Base-by-base conservation (phyloP, 2,888 invertebrate genomes). In the Candidula unifasciata region DNA sequence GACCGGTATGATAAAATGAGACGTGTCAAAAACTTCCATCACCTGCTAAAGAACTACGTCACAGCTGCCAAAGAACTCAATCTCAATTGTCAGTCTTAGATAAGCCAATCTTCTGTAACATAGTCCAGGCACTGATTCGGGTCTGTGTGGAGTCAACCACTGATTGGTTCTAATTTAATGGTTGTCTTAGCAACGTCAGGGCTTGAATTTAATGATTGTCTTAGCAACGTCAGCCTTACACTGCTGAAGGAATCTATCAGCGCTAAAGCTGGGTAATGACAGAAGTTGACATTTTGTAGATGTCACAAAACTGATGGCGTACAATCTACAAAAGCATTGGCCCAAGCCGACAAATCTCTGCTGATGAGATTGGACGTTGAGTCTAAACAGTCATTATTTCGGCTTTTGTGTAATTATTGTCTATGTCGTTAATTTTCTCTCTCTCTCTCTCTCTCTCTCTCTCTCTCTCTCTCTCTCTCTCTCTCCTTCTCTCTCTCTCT, bases 61-160 rank as follows among this genome's bases (percentile, higher is more conserved):
- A n/a, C n/a, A n/a, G n/a, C n/a, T n/a, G n/a, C 44, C 13, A 10
- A 6, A 44, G 44, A n/a, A 73, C n/a, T 27, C 13, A 8, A 5
- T 44, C 27, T 27, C 44, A 73, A n/a, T 44, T 73, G 73, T n/a
- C 73, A 73, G 73, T 44, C 44, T 44, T 44, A 73, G 73, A n/a
- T 73, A 44, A 73, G n/a, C 73, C n/a, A n/a, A 37, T 44, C 73
- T 24, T 73, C 52, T n/a, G 2, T 44, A 24, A 44, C 13, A 16
- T n/a, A 44, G 44, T 10, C 2, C 44, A 6, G 44, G 44, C 44
- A 44, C 6, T 44, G 44, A 44, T 44, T 44, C 13, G 13, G 44
- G 44, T 13, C 44, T 44, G 44, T 44, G 44, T 44, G 2, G 8
- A 44, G 44, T 44, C 44, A 44, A 44, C 44, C 6, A 13, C 44